Percentiles rank a stretch among this genome's conserved stretches.
Evolutionary conservation across 2,113 vertebrate genomes (phyloP).

Genomic region (Electrona antarctica): DNA sequence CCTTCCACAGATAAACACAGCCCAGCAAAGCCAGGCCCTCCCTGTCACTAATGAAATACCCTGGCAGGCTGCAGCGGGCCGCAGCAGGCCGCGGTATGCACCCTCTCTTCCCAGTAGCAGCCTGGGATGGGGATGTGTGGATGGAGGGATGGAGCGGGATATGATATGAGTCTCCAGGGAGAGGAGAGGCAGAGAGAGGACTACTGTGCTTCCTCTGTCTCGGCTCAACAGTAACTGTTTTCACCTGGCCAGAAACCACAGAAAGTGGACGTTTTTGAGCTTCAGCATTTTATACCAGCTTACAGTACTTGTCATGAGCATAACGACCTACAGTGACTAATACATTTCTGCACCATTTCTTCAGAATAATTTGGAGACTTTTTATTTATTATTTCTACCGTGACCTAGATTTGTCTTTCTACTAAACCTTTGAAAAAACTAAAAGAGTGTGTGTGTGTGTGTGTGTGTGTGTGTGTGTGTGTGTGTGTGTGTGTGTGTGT

Average conservation of each 20-base stretch:
- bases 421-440: no score
- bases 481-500: no score
- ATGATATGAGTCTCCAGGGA: conserved; percentile 2
- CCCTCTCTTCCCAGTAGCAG: conserved; percentile 53
- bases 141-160: conserved; percentile 4
- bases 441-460: no score
- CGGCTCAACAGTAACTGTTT: background rate
- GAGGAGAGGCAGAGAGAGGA: background rate
- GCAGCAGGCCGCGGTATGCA: conserved; percentile 28
- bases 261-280: no score
- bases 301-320: no score
- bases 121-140: conserved; percentile 21
- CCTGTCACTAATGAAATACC: conserved; percentile 65
- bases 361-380: no score
- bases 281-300: no score
- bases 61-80: conserved; percentile 28
- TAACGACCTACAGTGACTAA: no score
- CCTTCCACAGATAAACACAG: conserved; percentile 69
- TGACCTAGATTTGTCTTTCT: no score
- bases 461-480: no score
- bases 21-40: conserved; percentile 54
- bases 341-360: no score
- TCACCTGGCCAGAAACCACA: conserved; percentile 16
- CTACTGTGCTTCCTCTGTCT: background rate
- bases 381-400: no score